Evolutionary conservation across 2,888 invertebrate genomes (phyloP).

Genomic region (Drosophila kuntzei): DNA sequence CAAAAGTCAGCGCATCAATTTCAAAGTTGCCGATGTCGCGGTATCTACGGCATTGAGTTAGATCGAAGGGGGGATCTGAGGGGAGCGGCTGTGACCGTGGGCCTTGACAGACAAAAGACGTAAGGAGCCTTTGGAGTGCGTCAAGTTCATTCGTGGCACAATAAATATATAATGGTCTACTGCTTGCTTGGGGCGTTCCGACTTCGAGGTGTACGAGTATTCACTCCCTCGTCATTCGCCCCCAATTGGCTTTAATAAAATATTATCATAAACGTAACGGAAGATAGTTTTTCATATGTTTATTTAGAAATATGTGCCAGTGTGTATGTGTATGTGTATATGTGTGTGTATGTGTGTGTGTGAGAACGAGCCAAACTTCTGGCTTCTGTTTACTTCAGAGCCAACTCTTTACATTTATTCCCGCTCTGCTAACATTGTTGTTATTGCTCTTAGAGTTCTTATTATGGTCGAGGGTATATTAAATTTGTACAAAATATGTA

Average conservation of each 20-base stretch:
- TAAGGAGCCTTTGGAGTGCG: neutral
- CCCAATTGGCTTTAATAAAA: constrained; percentile 67
- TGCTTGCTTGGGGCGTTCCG: constrained; percentile 48
- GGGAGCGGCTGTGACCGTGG: neutral
- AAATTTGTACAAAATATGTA: neutral
- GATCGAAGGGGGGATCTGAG: neutral
- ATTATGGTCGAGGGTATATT: neutral
- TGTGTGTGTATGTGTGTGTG: constrained; percentile 2
- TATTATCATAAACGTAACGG: constrained; percentile 76
- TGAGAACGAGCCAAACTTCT: constrained; percentile 26
- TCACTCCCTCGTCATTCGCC: constrained; percentile 11
- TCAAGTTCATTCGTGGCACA: constrained; percentile 40
- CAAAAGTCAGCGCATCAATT: constrained; percentile 64
- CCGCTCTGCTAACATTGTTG: constrained; percentile 9
- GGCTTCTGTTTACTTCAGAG: constrained; percentile 48
- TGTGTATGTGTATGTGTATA: neutral
- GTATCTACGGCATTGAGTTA: constrained; percentile 36
- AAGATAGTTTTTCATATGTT: constrained; percentile 77
- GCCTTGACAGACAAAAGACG: constrained; percentile 29
- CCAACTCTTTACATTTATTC: constrained; percentile 54
- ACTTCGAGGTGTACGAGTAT: constrained; percentile 19
- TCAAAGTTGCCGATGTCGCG: constrained; percentile 50
- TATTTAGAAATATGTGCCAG: constrained; percentile 53
- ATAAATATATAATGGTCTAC: constrained; percentile 71
- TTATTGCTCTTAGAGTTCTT: neutral